phyloP scores from a whole-genome alignment of 92 coral and sea anemone genomes.

The Chrysogorgia sp. region DNA sequence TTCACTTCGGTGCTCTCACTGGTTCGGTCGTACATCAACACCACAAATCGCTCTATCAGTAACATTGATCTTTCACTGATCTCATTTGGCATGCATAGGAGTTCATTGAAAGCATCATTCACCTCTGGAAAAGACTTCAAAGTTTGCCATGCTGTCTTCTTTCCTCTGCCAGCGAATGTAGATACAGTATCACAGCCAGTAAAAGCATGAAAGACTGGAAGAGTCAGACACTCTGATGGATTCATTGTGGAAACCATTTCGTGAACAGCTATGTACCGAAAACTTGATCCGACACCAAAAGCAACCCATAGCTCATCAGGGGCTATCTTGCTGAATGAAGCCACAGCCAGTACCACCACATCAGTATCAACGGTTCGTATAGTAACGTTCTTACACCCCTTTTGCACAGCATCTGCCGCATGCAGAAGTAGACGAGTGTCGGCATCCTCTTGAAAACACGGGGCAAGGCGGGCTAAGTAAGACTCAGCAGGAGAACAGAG shows the following conservation, averaged over 20 bases:
- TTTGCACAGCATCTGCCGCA: conserved; percentile 19
- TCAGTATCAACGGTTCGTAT: conserved; percentile 41
- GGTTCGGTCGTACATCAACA: conserved; percentile 51
- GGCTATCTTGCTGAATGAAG: background rate
- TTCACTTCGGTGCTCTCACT: conserved; percentile 30
- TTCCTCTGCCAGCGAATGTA: conserved; percentile 26
- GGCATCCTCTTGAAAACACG: conserved; percentile 32
- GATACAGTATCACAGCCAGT: conserved; percentile 51
- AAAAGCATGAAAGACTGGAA: conserved; percentile 36
- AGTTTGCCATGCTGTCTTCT: conserved; percentile 59
- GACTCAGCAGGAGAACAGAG: too few relatives aligned
- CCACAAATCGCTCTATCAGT: conserved; percentile 45
- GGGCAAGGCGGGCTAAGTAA: conserved; percentile 11
- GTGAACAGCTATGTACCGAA: conserved; percentile 31
- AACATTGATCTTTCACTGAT: conserved; percentile 27
- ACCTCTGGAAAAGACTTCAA: conserved; percentile 59
- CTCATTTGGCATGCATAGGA: conserved; percentile 12
- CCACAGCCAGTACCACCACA: conserved; percentile 38
- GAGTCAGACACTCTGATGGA: background rate
- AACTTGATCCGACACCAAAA: conserved; percentile 28
- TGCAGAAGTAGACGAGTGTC: conserved; percentile 34
- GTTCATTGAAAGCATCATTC: conserved; percentile 37
- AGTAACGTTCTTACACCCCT: conserved; percentile 15
- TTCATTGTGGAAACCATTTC: conserved; percentile 14
- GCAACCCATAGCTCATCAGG: conserved; percentile 39